Base-by-base conservation (phyloP, 2,888 invertebrate species). In the Xylota sylvarum region DNA sequence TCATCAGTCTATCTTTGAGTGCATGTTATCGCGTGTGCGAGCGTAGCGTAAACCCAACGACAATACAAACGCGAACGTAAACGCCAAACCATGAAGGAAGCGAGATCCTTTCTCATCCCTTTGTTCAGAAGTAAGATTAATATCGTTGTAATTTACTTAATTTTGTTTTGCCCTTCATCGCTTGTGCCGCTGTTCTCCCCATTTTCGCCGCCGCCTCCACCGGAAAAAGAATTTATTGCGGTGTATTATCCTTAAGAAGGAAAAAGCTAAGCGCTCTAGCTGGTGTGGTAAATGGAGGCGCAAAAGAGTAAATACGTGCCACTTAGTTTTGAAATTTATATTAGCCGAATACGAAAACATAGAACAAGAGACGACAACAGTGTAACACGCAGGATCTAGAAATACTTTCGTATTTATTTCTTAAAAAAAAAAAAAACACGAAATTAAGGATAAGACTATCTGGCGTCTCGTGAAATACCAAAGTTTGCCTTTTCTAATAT, bases 111-210 rank as follows among this genome's bases (percentile, higher is more conserved):
- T 52, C 52, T 30, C 50, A 40, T 67, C 43, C 67, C 23, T 43
- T 64, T 60, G 30, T 19, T 56, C 65, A 43, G 32, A 73, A 81
- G 43, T 52, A 74, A 74, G 80, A 81, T 81, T 60, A 81, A 81
- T 81, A 74, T 67, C 65, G 58, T 48, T 46, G 73, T 81, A 74
- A 81, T 81, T 74, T 81, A 81, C 67, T 74, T 81, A 73, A 73
- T 60, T 73, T 67, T 17, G 58, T 52, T 73, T 52, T 50, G 30
- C 32, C 40, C 74, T 55, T 27, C 55, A 10, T 10, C 30, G 23
- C 67, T 60, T 37, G 60, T 30, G 27, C 12, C 27, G 23, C 50
- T 40, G 23, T 37, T 6, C 37, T 64, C 64, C 19, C 17, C n/a
- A n/a, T n/a, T n/a, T n/a, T n/a, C 52, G 7, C 43, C 19, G 52